A percentile compares a stretch with the other conserved stretches of the same genome.
Evolutionary conservation across 2,888 invertebrate species (phyloP).

Genomic region (Drosophila nigricruria): DNA sequence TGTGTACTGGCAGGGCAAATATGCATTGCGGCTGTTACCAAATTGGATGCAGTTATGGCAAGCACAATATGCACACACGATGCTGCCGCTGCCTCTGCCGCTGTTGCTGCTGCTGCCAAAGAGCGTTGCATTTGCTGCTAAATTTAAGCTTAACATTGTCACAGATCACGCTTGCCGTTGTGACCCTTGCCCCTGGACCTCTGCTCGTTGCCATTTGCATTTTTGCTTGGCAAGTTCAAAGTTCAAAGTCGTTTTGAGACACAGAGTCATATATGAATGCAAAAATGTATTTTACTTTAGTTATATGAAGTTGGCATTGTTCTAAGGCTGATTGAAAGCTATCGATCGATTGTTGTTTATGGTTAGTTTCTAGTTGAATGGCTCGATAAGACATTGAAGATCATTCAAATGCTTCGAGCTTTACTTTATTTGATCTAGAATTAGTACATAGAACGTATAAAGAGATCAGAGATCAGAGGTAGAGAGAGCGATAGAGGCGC

Average conservation of each 20-base stretch:
- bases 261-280: too few relatives aligned
- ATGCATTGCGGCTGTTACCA: slow-evolving; percentile 77
- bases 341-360: not conserved
- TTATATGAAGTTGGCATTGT: not conserved
- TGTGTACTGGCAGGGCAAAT: slow-evolving; percentile 55
- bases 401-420: not conserved
- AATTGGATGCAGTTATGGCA: slow-evolving; percentile 74
- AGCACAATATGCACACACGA: slow-evolving; percentile 48
- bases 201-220: not conserved
- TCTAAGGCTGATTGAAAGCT: not conserved
- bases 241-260: not conserved
- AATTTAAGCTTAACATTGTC: slow-evolving; percentile 33
- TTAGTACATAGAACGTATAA: not conserved
- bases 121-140: slow-evolving; percentile 59
- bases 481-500: too few relatives aligned
- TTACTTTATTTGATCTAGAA: not conserved
- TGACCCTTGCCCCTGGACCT: not conserved
- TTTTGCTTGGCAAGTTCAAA: slow-evolving; percentile 11
- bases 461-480: not conserved
- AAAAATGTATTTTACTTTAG: not conserved
- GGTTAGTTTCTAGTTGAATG: not conserved
- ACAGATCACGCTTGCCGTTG: not conserved
- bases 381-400: not conserved
- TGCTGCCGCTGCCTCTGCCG: slow-evolving; percentile 39
- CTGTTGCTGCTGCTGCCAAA: slow-evolving; percentile 35